Base-by-base conservation (phyloP, 1,140 invertebrate species). In the Triops cancriformis region DNA sequence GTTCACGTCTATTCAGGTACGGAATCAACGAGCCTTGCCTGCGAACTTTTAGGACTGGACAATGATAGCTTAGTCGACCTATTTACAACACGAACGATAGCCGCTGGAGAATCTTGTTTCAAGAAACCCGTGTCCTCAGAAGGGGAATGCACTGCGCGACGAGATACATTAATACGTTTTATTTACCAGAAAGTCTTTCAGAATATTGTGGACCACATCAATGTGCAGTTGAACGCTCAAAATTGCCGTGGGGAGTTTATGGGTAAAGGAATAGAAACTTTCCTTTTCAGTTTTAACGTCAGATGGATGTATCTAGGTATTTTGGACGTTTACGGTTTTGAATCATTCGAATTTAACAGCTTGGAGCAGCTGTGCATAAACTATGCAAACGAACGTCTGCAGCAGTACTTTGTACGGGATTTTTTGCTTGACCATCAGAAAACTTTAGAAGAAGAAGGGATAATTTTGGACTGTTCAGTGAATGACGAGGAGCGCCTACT, bases 301-400 rank as follows among this genome's bases (percentile, higher is more conserved):
- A 64, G 1, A 14, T 64, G 1, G 14, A 64, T 14, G 6, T 64
- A 0, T 80, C 82, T 79, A 77, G 79, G 85, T 83, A 85, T 88
- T 78, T 84, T 93, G 80, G 91, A 93, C 84, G 90, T 93, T 81
- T 92, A 91, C 80, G 91, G 91, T 76, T 93, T 93, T 81, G 91
- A 93, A 84, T 91, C 91, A 79, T 91, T 92, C 81, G 89, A 89
- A 26, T 28, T 74, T 78, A 93, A 93, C 79, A 89, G 88, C 41
- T 89, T 93, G 81, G 92, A 93, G 84, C 91, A 93, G 82, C 83
- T 93, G 26, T 92, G 90, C 82, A 91, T 93, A 82, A 91, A 91
- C 85, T 91, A 91, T 84, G 89, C 90, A 43, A 91, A 91, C 81
- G 90, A 92, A 82, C 86, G 88, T 80, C 83, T 91, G 23, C 90